phyloP scores from a whole-genome alignment of 2,113 vertebrate species.

The Carassius carassius region DNA sequence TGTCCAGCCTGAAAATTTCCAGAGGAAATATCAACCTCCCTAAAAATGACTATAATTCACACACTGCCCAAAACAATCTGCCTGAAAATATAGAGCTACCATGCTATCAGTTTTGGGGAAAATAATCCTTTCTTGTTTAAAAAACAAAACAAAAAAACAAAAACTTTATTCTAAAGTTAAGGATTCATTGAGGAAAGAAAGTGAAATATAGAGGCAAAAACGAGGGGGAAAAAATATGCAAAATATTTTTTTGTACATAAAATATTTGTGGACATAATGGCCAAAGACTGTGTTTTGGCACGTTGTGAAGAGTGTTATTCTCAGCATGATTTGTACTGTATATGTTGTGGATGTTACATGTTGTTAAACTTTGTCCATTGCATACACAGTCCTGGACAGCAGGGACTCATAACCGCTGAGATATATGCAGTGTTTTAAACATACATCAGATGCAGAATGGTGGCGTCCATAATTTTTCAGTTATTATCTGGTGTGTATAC shows the following conservation, averaged over 20 bases:
- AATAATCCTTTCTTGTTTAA: background rate
- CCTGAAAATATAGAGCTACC: background rate
- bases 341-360: slow-evolving; percentile 27
- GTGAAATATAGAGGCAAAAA: background rate
- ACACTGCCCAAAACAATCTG: background rate
- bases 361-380: slow-evolving; percentile 17
- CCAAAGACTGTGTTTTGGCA: background rate
- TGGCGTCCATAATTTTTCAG: background rate
- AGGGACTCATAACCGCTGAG: slow-evolving; percentile 6
- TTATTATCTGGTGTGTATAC: slow-evolving; percentile 28
- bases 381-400: slow-evolving; percentile 3
- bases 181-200: no score
- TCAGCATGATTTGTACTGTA: slow-evolving; percentile 31
- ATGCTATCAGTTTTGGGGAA: background rate
- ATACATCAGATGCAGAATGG: slow-evolving; percentile 10
- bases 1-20: background rate
- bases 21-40: background rate
- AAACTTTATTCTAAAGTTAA: no score
- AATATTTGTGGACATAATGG: background rate
- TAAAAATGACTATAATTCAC: background rate
- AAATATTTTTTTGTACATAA: background rate
- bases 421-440: slow-evolving; percentile 33
- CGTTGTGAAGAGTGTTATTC: slow-evolving; percentile 2
- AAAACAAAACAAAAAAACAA: no score
- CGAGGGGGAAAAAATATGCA: no score